A percentile compares a stretch with the other conserved stretches of the same genome.
These are phyloP conservation scores for Polietes domitor DNA, from an alignment of 2,888 invertebrate species.

Conservation along the genomic window DNA sequence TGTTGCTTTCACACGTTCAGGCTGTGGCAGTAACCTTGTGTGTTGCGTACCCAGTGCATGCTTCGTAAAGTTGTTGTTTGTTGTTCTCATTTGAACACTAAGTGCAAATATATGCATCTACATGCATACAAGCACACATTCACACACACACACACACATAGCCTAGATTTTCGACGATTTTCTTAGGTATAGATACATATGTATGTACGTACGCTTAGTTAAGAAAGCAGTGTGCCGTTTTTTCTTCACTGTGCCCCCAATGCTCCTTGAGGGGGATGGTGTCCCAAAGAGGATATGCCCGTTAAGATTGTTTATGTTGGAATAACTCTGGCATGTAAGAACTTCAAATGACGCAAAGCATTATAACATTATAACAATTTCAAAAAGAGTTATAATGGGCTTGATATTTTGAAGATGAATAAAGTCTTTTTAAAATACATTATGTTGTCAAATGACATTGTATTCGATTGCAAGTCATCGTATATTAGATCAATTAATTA, in stretches of 20 bases:
- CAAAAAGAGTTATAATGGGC: no score
- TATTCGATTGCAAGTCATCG: no score
- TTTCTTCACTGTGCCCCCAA: not conserved
- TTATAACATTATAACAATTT: no score
- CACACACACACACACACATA: not conserved
- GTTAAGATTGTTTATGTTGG: no score
- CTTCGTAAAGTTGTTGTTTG: not conserved
- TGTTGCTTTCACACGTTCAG: constrained; percentile 44
- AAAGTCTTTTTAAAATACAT: no score
- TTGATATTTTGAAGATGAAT: no score
- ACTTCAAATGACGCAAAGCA: no score
- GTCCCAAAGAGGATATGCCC: not conserved
- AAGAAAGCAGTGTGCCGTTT: not conserved
- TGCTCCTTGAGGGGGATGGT: not conserved
- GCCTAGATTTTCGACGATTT: constrained; percentile 41
- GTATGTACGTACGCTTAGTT: no score
- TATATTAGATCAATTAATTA: no score
- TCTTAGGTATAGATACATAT: constrained; percentile 1
- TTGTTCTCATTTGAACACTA: constrained; percentile 19
- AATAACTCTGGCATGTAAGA: no score
- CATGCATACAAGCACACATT: not conserved
- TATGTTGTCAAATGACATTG: no score
- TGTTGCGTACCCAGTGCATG: constrained; percentile 16
- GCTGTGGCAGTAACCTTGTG: constrained; percentile 55
- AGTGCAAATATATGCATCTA: not conserved